Percentiles rank a stretch among this genome's conserved stretches.
Evolutionary conservation across 64 coral and sea anemone species (phyloP).

Genomic region (Trachythela sp.): DNA sequence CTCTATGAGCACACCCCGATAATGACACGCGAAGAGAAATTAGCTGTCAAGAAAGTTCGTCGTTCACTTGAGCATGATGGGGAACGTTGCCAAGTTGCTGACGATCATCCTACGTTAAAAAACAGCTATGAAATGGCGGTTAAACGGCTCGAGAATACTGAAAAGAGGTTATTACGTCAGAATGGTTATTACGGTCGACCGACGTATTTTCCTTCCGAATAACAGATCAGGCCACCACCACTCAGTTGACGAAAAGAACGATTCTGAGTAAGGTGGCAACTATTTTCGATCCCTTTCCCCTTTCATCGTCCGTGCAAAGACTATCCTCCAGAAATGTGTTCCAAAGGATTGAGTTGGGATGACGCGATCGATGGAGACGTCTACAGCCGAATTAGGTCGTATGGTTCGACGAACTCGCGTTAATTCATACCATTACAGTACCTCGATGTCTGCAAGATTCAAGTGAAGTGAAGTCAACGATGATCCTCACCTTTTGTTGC

Average conservation of each 20-base stretch:
- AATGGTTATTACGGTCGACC: not conserved
- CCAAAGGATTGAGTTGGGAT: conserved; percentile 37
- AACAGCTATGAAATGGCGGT: not conserved
- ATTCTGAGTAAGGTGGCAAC: not conserved
- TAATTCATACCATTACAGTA: not conserved
- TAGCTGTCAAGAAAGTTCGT: conserved; percentile 18
- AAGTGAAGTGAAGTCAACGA: conserved; percentile 7
- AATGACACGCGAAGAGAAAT: conserved; percentile 29
- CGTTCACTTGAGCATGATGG: conserved; percentile 18
- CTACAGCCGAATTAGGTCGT: not conserved
- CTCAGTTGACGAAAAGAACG: not conserved
- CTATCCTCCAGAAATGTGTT: conserved; percentile 59
- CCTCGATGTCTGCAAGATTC: conserved; percentile 35
- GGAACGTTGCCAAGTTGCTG: conserved; percentile 1
- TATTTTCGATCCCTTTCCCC: conserved; percentile 44
- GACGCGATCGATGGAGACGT: not conserved
- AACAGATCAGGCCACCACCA: not conserved
- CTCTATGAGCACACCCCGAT: not conserved
- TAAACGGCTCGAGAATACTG: not conserved
- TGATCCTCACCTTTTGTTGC: conserved; percentile 52
- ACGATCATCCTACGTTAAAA: not conserved
- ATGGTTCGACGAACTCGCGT: conserved; percentile 35
- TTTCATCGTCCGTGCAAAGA: conserved; percentile 44
- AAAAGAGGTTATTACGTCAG: conserved; percentile 11
- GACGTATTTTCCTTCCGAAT: not conserved